These are phyloP conservation scores for Sesamia nonagrioides DNA, from an alignment of 1,140 invertebrate genomes.

Conservation along the genomic window DNA sequence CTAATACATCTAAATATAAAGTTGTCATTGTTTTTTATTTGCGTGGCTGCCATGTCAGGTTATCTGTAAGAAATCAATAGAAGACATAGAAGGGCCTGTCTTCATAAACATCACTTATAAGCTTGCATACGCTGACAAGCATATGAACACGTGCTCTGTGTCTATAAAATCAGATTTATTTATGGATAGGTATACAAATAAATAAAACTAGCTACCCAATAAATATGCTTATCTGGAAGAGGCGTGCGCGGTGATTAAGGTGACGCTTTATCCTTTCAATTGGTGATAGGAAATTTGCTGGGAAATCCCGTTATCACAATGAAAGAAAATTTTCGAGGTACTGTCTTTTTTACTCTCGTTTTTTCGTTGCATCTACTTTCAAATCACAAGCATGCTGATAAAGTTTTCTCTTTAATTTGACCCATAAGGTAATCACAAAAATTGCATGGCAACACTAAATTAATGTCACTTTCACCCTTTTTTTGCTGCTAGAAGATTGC, in stretches of 20 bases:
- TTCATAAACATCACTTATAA: not conserved
- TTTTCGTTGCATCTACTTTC: too few species aligned
- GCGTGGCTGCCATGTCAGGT: not conserved
- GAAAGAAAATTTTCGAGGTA: too few species aligned
- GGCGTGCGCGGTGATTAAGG: not conserved
- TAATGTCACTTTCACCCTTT: not conserved
- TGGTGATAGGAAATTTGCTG: too few species aligned
- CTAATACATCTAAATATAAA: too few species aligned
- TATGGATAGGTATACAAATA: not conserved
- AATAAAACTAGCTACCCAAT: not conserved
- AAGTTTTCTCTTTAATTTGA: too few species aligned
- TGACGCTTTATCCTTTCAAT: too few species aligned
- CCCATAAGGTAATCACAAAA: too few species aligned
- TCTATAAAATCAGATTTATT: not conserved
- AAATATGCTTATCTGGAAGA: not conserved
- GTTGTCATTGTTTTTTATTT: not conserved
- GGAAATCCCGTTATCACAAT: too few species aligned
- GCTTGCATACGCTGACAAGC: not conserved
- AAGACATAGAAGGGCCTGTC: constrained; percentile 5
- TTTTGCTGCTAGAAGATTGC: not conserved
- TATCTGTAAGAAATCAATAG: not conserved
- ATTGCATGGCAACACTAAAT: not conserved
- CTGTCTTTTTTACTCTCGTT: too few species aligned
- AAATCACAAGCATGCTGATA: too few species aligned
- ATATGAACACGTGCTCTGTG: not conserved